Percentiles rank a stretch among this genome's conserved stretches.
Conservation (phyloP, 1,140 invertebrate genomes). For the Nasonia vitripennis region DNA sequence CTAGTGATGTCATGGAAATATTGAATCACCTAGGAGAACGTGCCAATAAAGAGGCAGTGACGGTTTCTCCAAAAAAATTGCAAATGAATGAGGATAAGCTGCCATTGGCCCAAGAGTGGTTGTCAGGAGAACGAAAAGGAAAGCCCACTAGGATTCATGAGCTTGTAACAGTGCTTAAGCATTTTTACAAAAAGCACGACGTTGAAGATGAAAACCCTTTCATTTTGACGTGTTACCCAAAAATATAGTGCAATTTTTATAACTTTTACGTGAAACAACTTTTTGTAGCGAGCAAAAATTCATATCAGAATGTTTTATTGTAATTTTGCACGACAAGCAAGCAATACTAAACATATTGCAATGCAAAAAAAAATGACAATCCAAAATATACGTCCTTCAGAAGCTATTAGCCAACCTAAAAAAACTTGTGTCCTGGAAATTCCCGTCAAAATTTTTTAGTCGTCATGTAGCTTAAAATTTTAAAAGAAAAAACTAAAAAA, state of each 20-base stretch:
- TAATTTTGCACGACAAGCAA: not conserved
- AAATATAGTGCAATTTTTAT: not conserved
- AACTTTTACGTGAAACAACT: not conserved
- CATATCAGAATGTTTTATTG: too few species aligned
- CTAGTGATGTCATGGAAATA: not conserved
- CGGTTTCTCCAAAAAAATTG: not conserved
- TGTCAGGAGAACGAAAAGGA: not conserved
- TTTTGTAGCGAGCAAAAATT: too few species aligned
- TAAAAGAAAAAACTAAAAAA: not conserved
- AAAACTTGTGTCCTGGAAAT: too few species aligned
- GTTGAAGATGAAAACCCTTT: conserved; percentile 14
- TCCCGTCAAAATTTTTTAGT: not conserved
- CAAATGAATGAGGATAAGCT: not conserved
- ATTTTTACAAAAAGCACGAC: conserved; percentile 8
- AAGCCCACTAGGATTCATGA: not conserved
- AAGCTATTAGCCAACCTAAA: too few species aligned
- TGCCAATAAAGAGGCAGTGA: not conserved
- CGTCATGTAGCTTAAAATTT: not conserved
- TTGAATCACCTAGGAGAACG: not conserved
- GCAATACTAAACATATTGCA: too few species aligned
- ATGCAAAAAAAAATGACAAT: not conserved
- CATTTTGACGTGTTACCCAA: conserved; percentile 26
- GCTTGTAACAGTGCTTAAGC: not conserved
- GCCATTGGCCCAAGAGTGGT: not conserved
- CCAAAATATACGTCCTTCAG: not conserved